Evolutionary conservation across 2,113 vertebrate genomes (phyloP), one percentile per base, ranked within the genome.

Genomic region (Callospermophilus lateralis): DNA sequence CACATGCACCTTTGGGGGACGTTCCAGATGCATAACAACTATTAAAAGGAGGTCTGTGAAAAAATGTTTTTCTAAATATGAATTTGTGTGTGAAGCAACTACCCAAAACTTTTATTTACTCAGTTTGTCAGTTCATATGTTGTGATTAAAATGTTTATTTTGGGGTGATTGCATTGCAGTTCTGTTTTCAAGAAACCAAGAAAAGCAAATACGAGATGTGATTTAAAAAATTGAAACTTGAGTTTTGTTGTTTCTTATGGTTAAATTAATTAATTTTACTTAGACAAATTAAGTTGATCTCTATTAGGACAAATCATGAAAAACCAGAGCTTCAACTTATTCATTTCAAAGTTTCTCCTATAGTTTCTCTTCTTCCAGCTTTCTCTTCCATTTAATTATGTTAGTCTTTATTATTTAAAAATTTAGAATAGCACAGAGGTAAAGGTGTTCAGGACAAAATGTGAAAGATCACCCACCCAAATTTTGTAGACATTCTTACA

Each of bases 141-240:
- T 22, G 15, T 83, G 22, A 37, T 78, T 34, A 87, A 72, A 72
- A 48, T 90, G 30, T 93, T 90, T 74, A 45, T n/a, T 80, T 93
- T 86, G 8, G 42, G 74, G 8, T 16, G 77, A 28, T 67, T 91
- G 39, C 78, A 34, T 88, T 94, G 78, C 19, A 76, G 42, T 86
- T 89, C 72, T 96, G 6, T 96, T 89, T 78, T 78, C 84, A 80
- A 84, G 63, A 91, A 91, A 83, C 67, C 87, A 90, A 76, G 55
- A 80, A 76, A 30, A n/a, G 2, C 24, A 81, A 65, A 77, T 84
- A 93, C 4, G 53, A 87, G 7, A 51, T 79, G 58, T 20, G 24
- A 72, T 92, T 89, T 87, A 84, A 80, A 26, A 61, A 70, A 58
- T 89, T 63, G 90, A 6, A 92, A 79, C 51, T 73, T 88, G 53